Conservation (phyloP, 2,113 vertebrate species). For the Podarcis cretensis region DNA sequence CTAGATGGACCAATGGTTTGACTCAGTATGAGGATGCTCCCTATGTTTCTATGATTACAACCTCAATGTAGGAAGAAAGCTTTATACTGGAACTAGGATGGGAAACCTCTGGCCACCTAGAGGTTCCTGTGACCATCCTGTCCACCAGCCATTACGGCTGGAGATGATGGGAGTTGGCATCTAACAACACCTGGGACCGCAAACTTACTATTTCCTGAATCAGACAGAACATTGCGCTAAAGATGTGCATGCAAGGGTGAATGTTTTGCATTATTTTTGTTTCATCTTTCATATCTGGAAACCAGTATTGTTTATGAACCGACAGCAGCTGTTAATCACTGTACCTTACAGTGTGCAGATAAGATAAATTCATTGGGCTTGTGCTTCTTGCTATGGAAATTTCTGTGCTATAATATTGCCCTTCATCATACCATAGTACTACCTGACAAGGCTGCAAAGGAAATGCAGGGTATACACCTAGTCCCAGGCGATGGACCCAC, state of each 20-base stretch:
- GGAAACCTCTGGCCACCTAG: too few relatives aligned
- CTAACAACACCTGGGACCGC: neutral
- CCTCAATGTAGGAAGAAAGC: too few relatives aligned
- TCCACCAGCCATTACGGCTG: neutral
- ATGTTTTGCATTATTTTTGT: slow-evolving; percentile 1
- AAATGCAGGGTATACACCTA: neutral
- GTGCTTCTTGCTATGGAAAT: neutral
- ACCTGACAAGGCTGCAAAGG: neutral
- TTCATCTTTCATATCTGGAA: slow-evolving; percentile 15
- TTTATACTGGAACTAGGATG: too few relatives aligned
- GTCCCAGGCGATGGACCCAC: neutral
- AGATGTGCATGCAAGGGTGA: neutral
- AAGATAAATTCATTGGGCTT: neutral
- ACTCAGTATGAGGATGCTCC: too few relatives aligned
- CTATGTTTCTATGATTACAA: too few relatives aligned
- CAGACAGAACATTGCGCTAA: neutral
- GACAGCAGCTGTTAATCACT: slow-evolving; percentile 4
- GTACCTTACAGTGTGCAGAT: neutral
- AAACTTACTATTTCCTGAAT: neutral
- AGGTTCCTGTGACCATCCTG: neutral
- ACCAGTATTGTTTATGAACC: neutral
- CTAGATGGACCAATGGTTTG: too few relatives aligned
- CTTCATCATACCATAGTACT: neutral
- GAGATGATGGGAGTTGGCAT: neutral
- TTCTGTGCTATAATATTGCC: neutral